phyloP scores from a whole-genome alignment of 2,113 vertebrate genomes.

The Ammodramus savannarum region DNA sequence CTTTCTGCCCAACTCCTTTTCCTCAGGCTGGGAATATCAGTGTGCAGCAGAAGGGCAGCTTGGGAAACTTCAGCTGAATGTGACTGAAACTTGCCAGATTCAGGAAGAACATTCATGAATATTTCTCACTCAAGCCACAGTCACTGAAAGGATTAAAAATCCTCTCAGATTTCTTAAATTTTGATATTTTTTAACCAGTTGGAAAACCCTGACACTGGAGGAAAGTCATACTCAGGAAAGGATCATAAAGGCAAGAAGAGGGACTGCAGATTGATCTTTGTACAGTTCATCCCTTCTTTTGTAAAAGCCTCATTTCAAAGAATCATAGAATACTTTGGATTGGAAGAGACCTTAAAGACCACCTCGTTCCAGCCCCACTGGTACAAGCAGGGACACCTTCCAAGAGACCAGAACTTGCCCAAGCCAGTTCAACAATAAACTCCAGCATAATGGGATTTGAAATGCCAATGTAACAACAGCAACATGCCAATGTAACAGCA shows the following conservation, averaged over 20 bases:
- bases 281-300: neutral
- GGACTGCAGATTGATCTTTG: neutral
- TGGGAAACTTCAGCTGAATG: neutral
- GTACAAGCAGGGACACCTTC: neutral
- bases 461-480: neutral
- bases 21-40: neutral
- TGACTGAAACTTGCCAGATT: neutral
- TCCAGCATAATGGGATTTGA: neutral
- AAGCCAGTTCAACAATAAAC: neutral
- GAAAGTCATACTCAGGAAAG: neutral
- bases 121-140: neutral
- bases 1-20: neutral
- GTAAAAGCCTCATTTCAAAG: neutral
- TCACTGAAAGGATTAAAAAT: neutral
- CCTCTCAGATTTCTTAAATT: accelerated
- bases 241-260: neutral
- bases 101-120: neutral
- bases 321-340: neutral
- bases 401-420: neutral
- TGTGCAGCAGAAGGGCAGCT: neutral
- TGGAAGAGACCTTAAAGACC: neutral
- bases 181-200: neutral
- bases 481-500: neutral
- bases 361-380: neutral
- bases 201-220: neutral